phyloP scores from a whole-genome alignment of 2,113 vertebrate genomes.

The Tapirus terrestris region DNA sequence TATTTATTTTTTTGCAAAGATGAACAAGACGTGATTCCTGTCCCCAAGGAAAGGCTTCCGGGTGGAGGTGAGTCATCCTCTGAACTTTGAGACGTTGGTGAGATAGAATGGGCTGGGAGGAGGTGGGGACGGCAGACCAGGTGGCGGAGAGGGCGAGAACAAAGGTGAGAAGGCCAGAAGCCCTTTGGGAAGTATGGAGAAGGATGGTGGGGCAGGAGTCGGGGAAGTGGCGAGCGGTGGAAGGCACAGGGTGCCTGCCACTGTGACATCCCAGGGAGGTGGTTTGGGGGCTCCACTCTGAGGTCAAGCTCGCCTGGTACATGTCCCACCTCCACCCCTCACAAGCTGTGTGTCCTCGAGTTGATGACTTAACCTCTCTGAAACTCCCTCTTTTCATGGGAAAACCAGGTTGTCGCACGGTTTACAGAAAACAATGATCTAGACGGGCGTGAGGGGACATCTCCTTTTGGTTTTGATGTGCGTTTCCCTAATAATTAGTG shows the following conservation, averaged over 20 bases:
- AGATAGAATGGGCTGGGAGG: background rate
- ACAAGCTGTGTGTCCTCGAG: background rate
- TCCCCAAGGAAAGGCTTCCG: slow-evolving; percentile 47
- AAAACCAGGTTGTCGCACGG: background rate
- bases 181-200: rapidly evolving
- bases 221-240: rapidly evolving
- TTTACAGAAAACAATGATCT: background rate
- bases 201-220: rapidly evolving
- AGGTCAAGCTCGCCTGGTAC: background rate
- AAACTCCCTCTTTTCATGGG: background rate
- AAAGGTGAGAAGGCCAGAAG: rapidly evolving
- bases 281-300: background rate
- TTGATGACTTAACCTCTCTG: background rate
- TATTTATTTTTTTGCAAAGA: background rate
- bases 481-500: too few species aligned
- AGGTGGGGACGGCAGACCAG: background rate
- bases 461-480: too few species aligned
- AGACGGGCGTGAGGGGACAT: too few species aligned
- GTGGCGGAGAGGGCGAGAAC: background rate
- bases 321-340: background rate
- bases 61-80: slow-evolving; percentile 43
- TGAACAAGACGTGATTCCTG: background rate
- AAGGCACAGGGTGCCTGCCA: background rate
- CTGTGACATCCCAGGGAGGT: background rate
- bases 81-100: background rate